Conservation (phyloP, 2,113 vertebrate genomes). For the Brienomyrus brachyistius region DNA sequence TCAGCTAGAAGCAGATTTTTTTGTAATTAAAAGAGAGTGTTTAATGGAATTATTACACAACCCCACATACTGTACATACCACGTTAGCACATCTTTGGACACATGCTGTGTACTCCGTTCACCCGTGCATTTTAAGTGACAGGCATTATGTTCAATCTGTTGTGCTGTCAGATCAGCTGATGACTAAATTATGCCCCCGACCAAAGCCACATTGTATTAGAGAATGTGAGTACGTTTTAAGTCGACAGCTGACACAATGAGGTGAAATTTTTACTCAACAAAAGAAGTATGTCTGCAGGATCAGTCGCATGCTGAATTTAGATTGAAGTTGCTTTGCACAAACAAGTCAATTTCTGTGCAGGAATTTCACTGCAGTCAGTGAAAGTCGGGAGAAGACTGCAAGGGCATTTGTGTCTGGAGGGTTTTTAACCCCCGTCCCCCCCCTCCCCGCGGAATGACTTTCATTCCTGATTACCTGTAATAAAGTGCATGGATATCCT, state of each 20-base stretch:
- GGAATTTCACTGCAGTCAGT: constrained; percentile 27
- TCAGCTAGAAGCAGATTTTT: constrained; percentile 18
- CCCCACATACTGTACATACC: not conserved
- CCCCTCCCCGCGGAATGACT: not conserved
- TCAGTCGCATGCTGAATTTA: constrained; percentile 42
- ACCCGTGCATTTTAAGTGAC: constrained; percentile 26
- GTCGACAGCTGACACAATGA: constrained; percentile 43
- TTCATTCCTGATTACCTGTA: not conserved
- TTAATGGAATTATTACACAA: constrained; percentile 15
- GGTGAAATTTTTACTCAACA: constrained; percentile 41
- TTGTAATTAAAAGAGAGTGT: constrained; percentile 28
- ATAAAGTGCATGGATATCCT: not conserved
- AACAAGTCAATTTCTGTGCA: constrained; percentile 28
- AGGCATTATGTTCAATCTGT: constrained; percentile 40
- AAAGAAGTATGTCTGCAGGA: constrained; percentile 42
- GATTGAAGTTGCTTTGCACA: constrained; percentile 33
- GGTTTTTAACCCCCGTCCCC: not conserved
- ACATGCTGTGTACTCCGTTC: constrained; percentile 17
- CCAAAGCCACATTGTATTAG: constrained; percentile 30
- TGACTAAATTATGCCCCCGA: constrained; percentile 40
- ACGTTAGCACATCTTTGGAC: constrained; percentile 13
- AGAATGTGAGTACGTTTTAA: constrained; percentile 26
- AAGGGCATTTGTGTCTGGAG: not conserved
- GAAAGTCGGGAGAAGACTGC: constrained; percentile 20
- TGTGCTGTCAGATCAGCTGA: constrained; percentile 38